A percentile compares a stretch with the other conserved stretches of the same genome.
These are phyloP conservation scores for Anhinga anhinga DNA, from an alignment of 2,113 vertebrate species.

Conservation along the genomic window DNA sequence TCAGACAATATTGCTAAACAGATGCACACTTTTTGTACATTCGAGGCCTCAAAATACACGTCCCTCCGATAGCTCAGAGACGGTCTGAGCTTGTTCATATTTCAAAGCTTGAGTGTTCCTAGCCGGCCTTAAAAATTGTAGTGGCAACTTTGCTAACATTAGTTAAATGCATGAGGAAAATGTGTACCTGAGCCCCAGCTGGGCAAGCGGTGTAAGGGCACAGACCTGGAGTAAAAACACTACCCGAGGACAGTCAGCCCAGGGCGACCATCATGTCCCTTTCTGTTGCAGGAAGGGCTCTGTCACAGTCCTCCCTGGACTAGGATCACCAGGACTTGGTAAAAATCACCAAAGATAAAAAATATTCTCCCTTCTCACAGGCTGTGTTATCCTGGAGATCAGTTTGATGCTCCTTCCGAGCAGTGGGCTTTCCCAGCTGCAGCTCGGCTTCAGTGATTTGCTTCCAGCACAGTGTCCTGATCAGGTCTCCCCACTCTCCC, in stretches of 20 bases:
- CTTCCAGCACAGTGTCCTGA: background rate
- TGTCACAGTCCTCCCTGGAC: background rate
- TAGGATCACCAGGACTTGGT: background rate
- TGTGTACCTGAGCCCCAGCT: rapidly evolving
- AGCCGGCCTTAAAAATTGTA: rapidly evolving
- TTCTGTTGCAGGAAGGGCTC: background rate
- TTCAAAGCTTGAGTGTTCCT: background rate
- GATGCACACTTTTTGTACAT: background rate
- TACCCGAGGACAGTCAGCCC: background rate
- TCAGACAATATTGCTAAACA: background rate
- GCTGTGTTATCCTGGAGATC: background rate
- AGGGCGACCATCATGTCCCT: background rate
- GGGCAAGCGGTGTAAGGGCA: background rate
- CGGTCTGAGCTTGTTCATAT: background rate
- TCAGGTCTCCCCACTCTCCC: background rate
- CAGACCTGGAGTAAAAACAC: no score
- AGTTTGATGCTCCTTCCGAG: rapidly evolving
- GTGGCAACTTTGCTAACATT: background rate
- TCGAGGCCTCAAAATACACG: background rate
- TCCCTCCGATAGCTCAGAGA: background rate
- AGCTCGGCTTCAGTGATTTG: background rate
- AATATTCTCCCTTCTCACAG: background rate
- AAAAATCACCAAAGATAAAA: background rate
- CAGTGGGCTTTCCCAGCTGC: background rate
- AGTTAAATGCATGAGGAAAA: rapidly evolving